Base-by-base conservation (phyloP, 2,113 vertebrate genomes). In the Hemicordylus capensis region DNA sequence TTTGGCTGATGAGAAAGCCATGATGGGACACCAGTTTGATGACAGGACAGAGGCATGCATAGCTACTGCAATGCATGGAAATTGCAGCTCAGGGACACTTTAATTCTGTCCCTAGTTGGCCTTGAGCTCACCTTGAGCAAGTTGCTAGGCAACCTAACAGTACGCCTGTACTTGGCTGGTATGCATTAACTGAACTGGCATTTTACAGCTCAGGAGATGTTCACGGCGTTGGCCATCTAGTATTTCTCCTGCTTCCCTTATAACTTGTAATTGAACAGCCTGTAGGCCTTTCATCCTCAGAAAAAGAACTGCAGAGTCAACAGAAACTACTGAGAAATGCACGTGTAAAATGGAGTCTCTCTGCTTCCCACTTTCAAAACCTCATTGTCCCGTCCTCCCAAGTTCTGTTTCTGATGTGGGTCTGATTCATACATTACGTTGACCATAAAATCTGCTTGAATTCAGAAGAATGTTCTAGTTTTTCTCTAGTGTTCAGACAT, bases 71-170 rank as follows among this genome's bases (percentile, higher is more conserved):
- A 67, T 61, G 24, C 67, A 72, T 42, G 51, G 67, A 31, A 54
- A 70, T 70, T 81, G 34, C 28, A n/a, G 37, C 26, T 80, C 10
- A 12, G 85, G 67, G 80, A 80, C 72, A 37, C 44, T 73, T 91
- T 54, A 54, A 56, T 78, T 0, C 54, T 76, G 83, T 48, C 83
- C 78, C 70, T 85, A 72, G 31, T 2, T 24, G 73, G 84, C 88
- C 87, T 90, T 90, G 87, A 80, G 81, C 87, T 91, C 80, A 85
- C 87, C 87, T 81, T 87, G 78, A 89, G 81, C 42, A 2, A 9
- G 67, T 88, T 86, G 77, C 88, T 74, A 83, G 46, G 87, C 89
- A 82, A 73, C 26, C 0, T 51, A 77, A 28, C 46, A 11, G 69
- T 26, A 83, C 64, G 0, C 2, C 85, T 83, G 17, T 4, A 81